Evolutionary conservation across 2,797 vertebrate species (phyloP).

Genomic region (Argentina silus): DNA sequence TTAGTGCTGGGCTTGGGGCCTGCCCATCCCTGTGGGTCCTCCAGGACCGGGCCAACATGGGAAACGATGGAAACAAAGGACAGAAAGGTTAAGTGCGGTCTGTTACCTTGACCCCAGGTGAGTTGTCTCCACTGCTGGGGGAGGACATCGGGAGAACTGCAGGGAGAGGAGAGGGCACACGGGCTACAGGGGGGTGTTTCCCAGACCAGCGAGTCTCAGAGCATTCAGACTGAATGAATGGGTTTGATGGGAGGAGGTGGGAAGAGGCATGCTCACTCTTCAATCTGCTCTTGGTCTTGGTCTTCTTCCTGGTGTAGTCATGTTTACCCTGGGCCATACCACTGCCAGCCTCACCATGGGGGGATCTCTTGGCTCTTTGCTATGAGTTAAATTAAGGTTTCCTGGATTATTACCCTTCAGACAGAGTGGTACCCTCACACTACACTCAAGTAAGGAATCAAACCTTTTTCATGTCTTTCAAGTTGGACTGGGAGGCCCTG

Average conservation of each 20-base stretch:
- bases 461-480: background rate
- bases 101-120: constrained; percentile 38
- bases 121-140: constrained; percentile 56
- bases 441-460: background rate
- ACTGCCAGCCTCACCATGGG: background rate
- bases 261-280: constrained; percentile 66
- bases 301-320: constrained; percentile 75
- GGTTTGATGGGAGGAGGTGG: background rate
- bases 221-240: background rate
- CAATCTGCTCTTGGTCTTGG: constrained; percentile 65
- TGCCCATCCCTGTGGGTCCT: no score
- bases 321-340: background rate
- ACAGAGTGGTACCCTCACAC: background rate
- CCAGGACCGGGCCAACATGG: no score
- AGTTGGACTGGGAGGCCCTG: background rate
- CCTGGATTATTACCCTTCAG: background rate
- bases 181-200: background rate
- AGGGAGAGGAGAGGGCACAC: background rate
- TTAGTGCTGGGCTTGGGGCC: no score
- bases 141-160: constrained; percentile 71
- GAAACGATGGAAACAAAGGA: background rate
- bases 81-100: background rate
- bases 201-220: background rate
- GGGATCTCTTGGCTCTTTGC: constrained; percentile 15
- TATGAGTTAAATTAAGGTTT: no score